Evolutionary conservation across 2,888 invertebrate species (phyloP), one percentile per base, ranked within the genome.

Genomic region (Dusona sp.): DNA sequence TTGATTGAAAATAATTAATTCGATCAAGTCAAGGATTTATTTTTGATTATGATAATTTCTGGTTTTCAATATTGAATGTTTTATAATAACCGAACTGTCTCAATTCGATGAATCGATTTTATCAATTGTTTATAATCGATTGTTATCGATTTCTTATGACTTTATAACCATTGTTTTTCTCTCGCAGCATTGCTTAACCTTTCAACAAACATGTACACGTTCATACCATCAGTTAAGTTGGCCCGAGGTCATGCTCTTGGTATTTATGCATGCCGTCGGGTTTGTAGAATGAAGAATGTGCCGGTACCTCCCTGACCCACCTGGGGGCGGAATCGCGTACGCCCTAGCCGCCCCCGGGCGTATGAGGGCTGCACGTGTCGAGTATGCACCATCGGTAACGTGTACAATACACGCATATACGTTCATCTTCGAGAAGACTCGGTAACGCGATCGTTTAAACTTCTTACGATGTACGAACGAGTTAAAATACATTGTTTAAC

Each of bases 291-390:
- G 91, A 92, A 90, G 91, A 92, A 92, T 92, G 91, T 89, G 88
- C 82, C 89, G 91, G 92, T 90, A 90, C 92, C 93, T 92, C 94
- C 93, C 93, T 90, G 92, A 92, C 90, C 94, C 93, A 94, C 94
- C 93, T 93, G 94, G 93, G 91, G 94, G 94, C 94, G 93, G 92
- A 93, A 92, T 94, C 91, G 91, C 93, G 90, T 92, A 92, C 94
- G 94, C 94, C 94, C 92, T 88, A 67, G 93, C 93, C 94, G 92
- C 93, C 94, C 92, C 90, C 93, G 88, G 93, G 94, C 94, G 93
- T 92, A 93, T 91, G 90, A 90, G 93, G 93, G 92, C 91, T 90
- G 92, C 89, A 89, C 90, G 89, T 88, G 88, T 89, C 85, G 85
- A 85, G 87, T 75, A 75, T 83, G 75, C 70, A 88, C 85, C 74